Conservation (phyloP, 2,113 vertebrate species). For the Podarcis raffonei region DNA sequence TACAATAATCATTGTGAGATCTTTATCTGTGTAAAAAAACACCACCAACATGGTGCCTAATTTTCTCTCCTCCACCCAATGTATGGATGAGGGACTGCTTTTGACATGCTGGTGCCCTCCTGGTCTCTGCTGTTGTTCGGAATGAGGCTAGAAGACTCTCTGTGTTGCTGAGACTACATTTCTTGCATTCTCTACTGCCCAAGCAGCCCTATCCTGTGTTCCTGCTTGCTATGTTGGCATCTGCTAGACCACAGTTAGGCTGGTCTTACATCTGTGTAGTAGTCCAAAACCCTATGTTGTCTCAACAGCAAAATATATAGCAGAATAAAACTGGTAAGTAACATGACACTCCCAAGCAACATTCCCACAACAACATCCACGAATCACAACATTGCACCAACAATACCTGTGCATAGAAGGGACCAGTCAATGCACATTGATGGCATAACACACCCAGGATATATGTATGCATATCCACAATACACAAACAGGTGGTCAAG, state of each 20-base stretch:
- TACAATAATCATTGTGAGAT: not conserved
- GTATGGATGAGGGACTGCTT: not conserved
- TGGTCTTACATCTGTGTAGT: not conserved
- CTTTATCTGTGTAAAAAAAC: not conserved
- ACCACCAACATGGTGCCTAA: not conserved
- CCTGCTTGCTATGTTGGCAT: not conserved
- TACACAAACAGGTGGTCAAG: not conserved
- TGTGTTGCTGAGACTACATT: not conserved
- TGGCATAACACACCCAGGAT: not conserved
- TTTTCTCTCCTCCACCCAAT: not conserved
- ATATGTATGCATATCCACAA: not conserved
- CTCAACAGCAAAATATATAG: not conserved
- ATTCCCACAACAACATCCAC: not conserved
- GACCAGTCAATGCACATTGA: not conserved
- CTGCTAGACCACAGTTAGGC: not conserved
- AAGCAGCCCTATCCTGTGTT: not conserved
- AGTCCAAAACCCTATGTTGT: not conserved
- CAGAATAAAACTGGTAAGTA: not conserved
- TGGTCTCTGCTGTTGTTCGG: not conserved
- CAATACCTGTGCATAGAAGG: not conserved
- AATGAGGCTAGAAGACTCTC: not conserved
- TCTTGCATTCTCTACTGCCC: not conserved
- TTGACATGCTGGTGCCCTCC: not conserved
- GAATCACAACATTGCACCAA: not conserved
- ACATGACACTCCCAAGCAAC: not conserved